Percentiles rank a stretch among this genome's conserved stretches.
Evolutionary conservation across 2,113 vertebrate genomes (phyloP).

Genomic region (Athene noctua): DNA sequence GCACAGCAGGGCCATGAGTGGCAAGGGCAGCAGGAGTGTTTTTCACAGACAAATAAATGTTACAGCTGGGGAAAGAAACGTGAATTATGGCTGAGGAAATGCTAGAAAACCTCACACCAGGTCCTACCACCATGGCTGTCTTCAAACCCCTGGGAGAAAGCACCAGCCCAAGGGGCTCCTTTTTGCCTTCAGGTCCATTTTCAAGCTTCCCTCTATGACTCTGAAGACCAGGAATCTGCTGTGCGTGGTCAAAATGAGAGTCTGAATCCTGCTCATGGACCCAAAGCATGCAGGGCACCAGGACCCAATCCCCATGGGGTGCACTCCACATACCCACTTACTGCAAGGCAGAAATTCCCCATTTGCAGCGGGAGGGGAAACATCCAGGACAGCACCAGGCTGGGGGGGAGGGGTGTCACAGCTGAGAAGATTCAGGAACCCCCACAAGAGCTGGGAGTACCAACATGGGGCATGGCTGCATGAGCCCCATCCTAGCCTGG

Average conservation of each 20-base stretch:
- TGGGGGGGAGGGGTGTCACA: too few relatives aligned
- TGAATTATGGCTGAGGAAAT: not conserved
- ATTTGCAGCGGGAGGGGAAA: not conserved
- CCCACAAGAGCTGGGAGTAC: not conserved
- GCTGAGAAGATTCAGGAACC: not conserved
- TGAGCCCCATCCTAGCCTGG: not conserved
- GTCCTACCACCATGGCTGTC: not conserved
- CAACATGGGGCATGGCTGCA: accelerated
- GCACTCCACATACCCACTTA: accelerated
- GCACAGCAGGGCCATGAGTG: not conserved
- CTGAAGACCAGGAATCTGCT: not conserved
- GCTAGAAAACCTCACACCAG: not conserved
- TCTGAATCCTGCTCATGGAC: accelerated
- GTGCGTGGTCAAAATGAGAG: not conserved
- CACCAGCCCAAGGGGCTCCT: not conserved
- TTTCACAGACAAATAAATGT: not conserved
- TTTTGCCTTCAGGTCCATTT: not conserved
- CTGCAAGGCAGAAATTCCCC: not conserved
- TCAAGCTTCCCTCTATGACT: not conserved
- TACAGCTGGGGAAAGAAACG: not conserved
- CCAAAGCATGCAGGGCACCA: not conserved
- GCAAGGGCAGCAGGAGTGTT: not conserved
- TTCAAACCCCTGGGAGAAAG: not conserved
- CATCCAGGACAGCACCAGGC: not conserved
- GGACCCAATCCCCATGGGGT: not conserved